phyloP scores from a whole-genome alignment of 1,140 invertebrate genomes.

The Trichonephila inaurata region DNA sequence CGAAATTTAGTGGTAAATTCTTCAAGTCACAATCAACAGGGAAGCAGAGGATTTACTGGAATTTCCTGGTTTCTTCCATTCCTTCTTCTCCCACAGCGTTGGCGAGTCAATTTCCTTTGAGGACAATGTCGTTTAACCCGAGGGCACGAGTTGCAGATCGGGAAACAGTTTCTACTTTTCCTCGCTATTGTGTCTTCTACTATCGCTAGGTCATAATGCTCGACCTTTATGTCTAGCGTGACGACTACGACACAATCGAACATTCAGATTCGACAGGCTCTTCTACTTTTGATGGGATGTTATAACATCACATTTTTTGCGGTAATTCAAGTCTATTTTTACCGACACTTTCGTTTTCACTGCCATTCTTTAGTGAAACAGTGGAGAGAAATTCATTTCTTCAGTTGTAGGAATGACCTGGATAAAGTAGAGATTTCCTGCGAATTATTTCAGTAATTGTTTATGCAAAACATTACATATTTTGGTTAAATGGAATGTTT shows the following conservation, averaged over 20 bases:
- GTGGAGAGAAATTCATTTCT: neutral
- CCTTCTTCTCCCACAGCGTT: neutral
- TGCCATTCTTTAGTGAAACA: neutral
- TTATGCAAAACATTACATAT: too few species aligned
- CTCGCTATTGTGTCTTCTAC: constrained; percentile 41
- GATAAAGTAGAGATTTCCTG: neutral
- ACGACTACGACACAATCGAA: constrained; percentile 1
- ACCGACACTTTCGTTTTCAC: neutral
- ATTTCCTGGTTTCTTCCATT: constrained; percentile 37
- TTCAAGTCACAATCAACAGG: neutral
- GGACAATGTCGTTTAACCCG: constrained; percentile 50
- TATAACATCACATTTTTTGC: neutral
- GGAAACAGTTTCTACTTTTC: constrained; percentile 25
- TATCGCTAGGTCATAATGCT: constrained; percentile 3
- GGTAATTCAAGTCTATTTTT: constrained; percentile 14
- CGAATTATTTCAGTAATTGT: too few species aligned
- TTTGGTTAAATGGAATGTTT: neutral
- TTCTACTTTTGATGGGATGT: constrained; percentile 30
- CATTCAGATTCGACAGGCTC: neutral
- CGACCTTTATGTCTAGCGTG: constrained; percentile 29
- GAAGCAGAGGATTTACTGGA: neutral
- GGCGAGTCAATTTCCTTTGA: neutral
- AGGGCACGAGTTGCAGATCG: constrained; percentile 19
- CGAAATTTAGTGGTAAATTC: neutral
- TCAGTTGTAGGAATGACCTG: neutral